Evolutionary conservation across 2,888 invertebrate species (phyloP).

Genomic region (Tipula lateralis): DNA sequence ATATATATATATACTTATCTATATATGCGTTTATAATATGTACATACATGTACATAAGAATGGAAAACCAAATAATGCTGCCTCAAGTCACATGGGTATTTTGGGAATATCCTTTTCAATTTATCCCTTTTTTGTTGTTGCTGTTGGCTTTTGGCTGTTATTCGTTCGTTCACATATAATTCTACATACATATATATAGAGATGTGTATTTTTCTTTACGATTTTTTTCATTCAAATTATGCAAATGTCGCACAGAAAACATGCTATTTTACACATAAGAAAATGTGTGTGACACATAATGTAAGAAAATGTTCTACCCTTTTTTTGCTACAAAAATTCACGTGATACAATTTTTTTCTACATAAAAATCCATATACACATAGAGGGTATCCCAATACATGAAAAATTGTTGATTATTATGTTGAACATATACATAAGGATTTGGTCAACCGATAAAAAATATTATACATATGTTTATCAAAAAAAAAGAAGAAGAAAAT

Average conservation of each 20-base stretch:
- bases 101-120: conserved; percentile 11
- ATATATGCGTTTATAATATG: background rate
- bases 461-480: background rate
- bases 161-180: conserved; percentile 11
- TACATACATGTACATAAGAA: background rate
- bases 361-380: background rate
- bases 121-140: background rate
- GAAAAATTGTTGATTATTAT: conserved; percentile 24
- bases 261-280: conserved; percentile 19
- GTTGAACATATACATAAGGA: conserved; percentile 14
- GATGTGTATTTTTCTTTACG: background rate
- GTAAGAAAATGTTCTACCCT: background rate
- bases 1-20: background rate
- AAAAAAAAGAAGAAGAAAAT: background rate
- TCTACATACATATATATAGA: background rate
- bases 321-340: background rate
- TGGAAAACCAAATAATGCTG: conserved; percentile 5
- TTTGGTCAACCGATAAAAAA: conserved; percentile 1
- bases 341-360: background rate
- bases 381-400: background rate
- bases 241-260: background rate
- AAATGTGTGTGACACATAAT: conserved; percentile 19
- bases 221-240: conserved; percentile 14
- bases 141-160: background rate
- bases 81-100: conserved; percentile 19